Conservation (phyloP, 2,797 vertebrate genomes). For the Delichon dasypus region DNA sequence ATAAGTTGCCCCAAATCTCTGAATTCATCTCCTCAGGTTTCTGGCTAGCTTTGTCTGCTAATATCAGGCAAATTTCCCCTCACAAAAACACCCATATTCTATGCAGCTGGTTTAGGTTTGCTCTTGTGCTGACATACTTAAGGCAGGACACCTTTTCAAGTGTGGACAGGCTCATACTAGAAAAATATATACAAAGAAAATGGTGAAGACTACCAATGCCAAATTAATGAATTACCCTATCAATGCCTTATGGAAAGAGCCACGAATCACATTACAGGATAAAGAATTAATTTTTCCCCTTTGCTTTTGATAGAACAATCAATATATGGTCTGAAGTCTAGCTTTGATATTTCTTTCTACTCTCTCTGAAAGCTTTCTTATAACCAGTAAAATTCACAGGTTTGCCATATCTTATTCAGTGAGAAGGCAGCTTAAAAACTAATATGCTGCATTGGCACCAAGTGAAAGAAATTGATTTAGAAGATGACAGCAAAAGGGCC, state of each 20-base stretch:
- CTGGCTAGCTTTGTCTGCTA: not conserved
- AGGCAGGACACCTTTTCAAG: not conserved
- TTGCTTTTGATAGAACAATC: not conserved
- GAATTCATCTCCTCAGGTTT: not conserved
- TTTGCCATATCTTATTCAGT: conserved; percentile 29
- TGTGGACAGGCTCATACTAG: not conserved
- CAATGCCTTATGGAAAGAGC: not conserved
- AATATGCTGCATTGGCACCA: conserved; percentile 19
- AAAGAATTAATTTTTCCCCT: not conserved
- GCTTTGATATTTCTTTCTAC: conserved; percentile 17
- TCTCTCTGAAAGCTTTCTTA: not conserved
- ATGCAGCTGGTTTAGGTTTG: not conserved
- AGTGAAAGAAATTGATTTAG: conserved; percentile 59
- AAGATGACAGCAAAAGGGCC: conserved; percentile 23
- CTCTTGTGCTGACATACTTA: not conserved
- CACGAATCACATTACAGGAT: not conserved
- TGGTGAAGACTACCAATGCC: not conserved
- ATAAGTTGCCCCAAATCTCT: not conserved
- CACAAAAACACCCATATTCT: not conserved
- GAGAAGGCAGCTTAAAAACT: conserved; percentile 43
- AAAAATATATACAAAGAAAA: not conserved
- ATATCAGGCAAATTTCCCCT: not conserved
- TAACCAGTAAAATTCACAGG: conserved; percentile 23
- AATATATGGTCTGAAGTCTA: not conserved
- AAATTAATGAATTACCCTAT: not conserved